Evolutionary conservation across 2,113 vertebrate species (phyloP).

Genomic region (Micromys minutus): DNA sequence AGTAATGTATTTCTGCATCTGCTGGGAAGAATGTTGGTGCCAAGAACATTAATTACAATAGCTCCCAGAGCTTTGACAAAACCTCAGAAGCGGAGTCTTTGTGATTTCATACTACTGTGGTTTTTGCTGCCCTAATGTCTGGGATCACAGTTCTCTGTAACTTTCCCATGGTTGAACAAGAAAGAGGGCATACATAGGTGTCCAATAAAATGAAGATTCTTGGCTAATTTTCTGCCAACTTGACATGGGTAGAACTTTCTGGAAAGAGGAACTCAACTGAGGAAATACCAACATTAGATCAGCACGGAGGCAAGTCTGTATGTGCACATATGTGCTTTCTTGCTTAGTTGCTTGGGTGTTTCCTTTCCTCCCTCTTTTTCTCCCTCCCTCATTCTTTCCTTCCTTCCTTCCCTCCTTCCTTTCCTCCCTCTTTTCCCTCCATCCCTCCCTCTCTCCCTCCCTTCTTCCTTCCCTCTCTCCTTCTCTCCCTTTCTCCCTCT

Average conservation of each 20-base stretch:
- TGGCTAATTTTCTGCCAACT: not conserved
- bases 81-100: slow-evolving; percentile 91
- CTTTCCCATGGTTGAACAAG: slow-evolving; percentile 23
- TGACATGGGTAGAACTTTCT: not conserved
- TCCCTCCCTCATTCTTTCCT: too few species aligned
- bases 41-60: slow-evolving; percentile 81
- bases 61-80: slow-evolving; percentile 86
- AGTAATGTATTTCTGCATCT: not conserved
- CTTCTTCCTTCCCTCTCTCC: not conserved
- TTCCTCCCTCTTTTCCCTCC: accelerated
- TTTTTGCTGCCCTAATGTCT: slow-evolving; percentile 80
- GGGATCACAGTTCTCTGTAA: slow-evolving; percentile 83
- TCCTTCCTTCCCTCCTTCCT: too few species aligned
- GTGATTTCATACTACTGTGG: slow-evolving; percentile 88
- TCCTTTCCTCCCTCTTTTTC: too few species aligned
- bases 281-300: not conserved
- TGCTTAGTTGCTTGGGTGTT: too few species aligned
- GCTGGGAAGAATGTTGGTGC: not conserved
- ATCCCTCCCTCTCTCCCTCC: not conserved
- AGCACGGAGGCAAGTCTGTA: not conserved
- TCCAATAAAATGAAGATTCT: not conserved
- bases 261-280: not conserved
- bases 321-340: not conserved
- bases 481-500: accelerated
- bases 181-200: not conserved